Evolutionary conservation across 2,113 vertebrate species (phyloP), one percentile per base, ranked within the genome.

Genomic region (Pleuronectes platessa): DNA sequence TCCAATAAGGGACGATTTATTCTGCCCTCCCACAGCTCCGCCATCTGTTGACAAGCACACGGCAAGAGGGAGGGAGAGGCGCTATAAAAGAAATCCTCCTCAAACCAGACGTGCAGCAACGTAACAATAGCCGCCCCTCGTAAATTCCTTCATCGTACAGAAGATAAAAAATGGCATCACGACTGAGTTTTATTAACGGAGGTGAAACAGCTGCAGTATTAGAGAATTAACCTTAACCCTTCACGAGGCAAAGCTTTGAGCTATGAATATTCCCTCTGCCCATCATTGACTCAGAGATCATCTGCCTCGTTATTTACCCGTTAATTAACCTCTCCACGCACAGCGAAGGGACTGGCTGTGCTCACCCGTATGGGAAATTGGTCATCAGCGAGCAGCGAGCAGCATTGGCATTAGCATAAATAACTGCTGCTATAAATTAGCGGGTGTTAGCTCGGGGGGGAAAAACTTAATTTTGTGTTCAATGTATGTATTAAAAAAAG

Each of bases 141-240:
- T 92, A 86, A 91, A 93, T 88, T 88, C 53, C 80, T 89, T 86
- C 74, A 88, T 85, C 85, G 85, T 86, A 88, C 81, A 55, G 88
- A 88, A 72, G 79, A 90, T 84, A 80, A 88, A 31, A 90, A 88
- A 86, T 81, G 79, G 78, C 55, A 77, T 81, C 72, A 85, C 15
- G 23, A 85, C 65, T 77, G 4, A 21, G 65, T 83, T 87, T 92
- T 84, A 86, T 80, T 69, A 69, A 74, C 51, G 66, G 55, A 74
- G 65, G 74, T 79, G 65, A 63, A 71, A 68, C 42, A 12, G 42
- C 37, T 35, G 5, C 66, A 68, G 71, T 79, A 72, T 81, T 56
- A 61, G 59, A 82, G 58, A 78, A 88, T 86, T 79, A 88, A 71
- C 74, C 79, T 64, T 76, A 70, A 87, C 83, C 75, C 81, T 78